Base-by-base conservation (phyloP, 2,113 vertebrate genomes). In the Acanthisitta chloris region DNA sequence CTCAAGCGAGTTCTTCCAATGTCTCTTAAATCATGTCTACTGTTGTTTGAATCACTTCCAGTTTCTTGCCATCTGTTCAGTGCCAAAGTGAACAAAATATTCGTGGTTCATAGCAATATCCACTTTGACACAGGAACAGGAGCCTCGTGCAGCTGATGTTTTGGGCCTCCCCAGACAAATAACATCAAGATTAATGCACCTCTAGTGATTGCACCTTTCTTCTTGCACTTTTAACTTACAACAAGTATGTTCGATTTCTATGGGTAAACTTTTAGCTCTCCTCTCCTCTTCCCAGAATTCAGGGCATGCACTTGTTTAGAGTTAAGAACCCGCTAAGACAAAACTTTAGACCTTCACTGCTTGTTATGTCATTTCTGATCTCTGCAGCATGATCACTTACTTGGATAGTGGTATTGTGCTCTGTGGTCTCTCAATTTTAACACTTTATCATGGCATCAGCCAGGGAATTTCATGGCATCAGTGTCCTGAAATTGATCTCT, bases 21-120 rank as follows among this genome's bases (percentile, higher is more conserved):
- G 38, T 76, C 79, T 92, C 74, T 77, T 91, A 83, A 96, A 87
- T 76, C 61, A 72, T 69, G 42, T 86, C 82, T 90, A 24, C 67
- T 31, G 43, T 34, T 93, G 31, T 90, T 86, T 86, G 58, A 95
- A 86, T n/a, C 42, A 15, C 55, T 95, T 94, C 82, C 86, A 93
- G 67, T 58, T 92, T 65, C 59, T 93, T 81, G 55, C 80, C 72
- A 88, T 88, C 64, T 77, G 46, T 59, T 71, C 55, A 78, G 18
- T 67, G 77, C 76, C 51, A 66, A 88, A 90, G 31, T 10, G 72
- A 92, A 81, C 55, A 36, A 88, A 93, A 88, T 83, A 40, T 64
- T 78, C 59, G 34, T 52, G 38, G 77, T 33, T 89, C 67, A 55
- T 19, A 77, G 76, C 13, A n/a, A 58, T 58, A 70, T 46, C 38